Base-by-base conservation (phyloP, 2,113 vertebrate species). In the Canis aureus region DNA sequence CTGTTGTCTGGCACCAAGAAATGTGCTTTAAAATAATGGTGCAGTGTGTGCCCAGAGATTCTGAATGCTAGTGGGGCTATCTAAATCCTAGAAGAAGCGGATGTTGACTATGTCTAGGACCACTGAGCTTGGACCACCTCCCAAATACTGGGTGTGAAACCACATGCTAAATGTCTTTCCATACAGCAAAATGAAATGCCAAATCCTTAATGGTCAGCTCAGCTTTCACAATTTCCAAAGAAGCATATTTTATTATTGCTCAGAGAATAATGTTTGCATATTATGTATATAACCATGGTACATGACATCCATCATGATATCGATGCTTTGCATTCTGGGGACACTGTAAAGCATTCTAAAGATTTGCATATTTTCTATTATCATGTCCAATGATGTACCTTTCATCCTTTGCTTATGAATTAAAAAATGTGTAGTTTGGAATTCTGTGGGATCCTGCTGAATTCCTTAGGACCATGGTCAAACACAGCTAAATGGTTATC, bases 1-100 rank as follows among this genome's bases (percentile, higher is more conserved):
- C 94, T 96, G 93, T 97, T 97, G 95, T 97, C 95, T 98, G 97
- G 95, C 80, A 94, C 83, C 84, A 22, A 94, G 92, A 93, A 79
- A 91, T 69, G 88, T 88, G 55, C 64, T 93, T 92, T 78, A 53
- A 82, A 96, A 97, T 79, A 98, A 96, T 29, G 66, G 79, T 43
- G 55, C 87, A 97, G 90, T 97, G 97, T 98, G 49, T 73, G 78
- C 20, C 64, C 73, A 57, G 71, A 88, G 74, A 85, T 55, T 29
- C 76, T 69, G 69, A 85, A 32, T 60, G 88, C 32, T 76, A 27
- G 22, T 2, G 25, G 76, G 55, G 25, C 32, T 84, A 66, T 84
- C 64, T 90, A n/a, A 93, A 51, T n/a, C 90, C 51, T 17, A n/a
- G 27, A 91, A 95, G 93, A 49, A 88, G 60, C 59, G 11, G 88